A percentile compares a stretch with the other conserved stretches of the same genome.
phyloP scores from a whole-genome alignment of 1,140 invertebrate species.

The Marisa cornuarietis region DNA sequence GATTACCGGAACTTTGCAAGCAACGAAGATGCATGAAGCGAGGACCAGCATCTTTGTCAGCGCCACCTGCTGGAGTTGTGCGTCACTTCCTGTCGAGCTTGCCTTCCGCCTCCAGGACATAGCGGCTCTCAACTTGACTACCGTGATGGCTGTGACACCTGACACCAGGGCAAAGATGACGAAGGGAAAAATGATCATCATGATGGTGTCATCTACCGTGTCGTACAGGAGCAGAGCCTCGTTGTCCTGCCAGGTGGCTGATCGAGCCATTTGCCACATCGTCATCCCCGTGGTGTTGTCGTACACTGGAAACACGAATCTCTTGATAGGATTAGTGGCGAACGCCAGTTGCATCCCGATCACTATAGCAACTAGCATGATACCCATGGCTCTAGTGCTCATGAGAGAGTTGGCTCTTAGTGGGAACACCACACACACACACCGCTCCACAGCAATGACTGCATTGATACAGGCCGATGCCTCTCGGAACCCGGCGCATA shows the following conservation, averaged over 20 bases:
- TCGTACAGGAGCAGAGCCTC: neutral
- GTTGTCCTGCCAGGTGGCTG: neutral
- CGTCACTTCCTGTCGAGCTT: neutral
- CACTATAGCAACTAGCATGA: neutral
- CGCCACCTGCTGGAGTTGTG: neutral
- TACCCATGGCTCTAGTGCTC: neutral
- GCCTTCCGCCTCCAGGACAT: neutral
- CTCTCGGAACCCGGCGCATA: neutral
- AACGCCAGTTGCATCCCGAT: neutral
- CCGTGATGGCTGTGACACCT: neutral
- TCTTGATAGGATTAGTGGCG: neutral
- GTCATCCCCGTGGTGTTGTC: neutral
- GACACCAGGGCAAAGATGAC: neutral
- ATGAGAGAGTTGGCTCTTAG: neutral
- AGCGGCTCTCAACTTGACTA: neutral
- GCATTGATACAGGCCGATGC: neutral
- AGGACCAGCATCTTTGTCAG: conserved; percentile 1
- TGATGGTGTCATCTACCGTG: neutral
- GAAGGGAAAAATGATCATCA: neutral
- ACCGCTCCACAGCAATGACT: neutral
- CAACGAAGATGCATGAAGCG: neutral
- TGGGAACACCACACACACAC: conserved; percentile 3
- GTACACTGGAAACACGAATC: neutral
- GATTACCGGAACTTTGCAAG: neutral
- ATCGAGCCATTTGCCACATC: neutral